Conservation (phyloP, 23 tunicate genomes). For the Styela plicata region DNA sequence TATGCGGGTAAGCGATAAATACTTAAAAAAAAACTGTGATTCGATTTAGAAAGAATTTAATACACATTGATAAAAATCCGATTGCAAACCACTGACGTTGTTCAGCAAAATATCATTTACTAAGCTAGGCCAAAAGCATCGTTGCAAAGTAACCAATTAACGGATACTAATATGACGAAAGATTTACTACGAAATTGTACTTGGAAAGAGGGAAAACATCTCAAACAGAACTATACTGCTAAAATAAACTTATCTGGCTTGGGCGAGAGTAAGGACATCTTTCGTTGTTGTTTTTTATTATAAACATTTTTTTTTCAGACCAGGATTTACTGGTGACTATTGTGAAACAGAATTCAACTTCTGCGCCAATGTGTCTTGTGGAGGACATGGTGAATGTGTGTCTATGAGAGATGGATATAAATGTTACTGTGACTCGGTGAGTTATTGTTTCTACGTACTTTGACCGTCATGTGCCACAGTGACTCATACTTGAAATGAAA, state of each 20-base stretch:
- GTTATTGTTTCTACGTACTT: not conserved
- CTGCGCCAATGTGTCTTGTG: constrained; percentile 14
- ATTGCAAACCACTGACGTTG: not conserved
- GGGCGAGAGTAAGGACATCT: too few relatives aligned
- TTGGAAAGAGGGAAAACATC: too few relatives aligned
- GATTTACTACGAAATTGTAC: too few relatives aligned
- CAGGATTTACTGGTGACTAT: not conserved
- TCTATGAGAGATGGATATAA: constrained; percentile 15
- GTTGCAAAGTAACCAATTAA: not conserved
- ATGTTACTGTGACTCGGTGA: constrained; percentile 13
- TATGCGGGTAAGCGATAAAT: constrained; percentile 83
- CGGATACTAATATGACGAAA: too few relatives aligned
- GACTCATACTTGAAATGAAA: too few relatives aligned
- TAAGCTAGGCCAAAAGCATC: constrained; percentile 2
- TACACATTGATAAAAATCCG: not conserved
- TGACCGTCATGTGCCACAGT: too few relatives aligned
- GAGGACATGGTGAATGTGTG: constrained; percentile 7
- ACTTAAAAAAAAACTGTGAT: too few relatives aligned
- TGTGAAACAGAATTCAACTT: constrained; percentile 25
- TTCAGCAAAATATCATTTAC: not conserved
- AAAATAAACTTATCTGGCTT: too few relatives aligned
- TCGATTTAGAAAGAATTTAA: not conserved
- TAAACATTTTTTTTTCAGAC: constrained; percentile 5
- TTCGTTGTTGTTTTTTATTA: too few relatives aligned
- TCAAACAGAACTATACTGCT: too few relatives aligned